Conservation (phyloP, 1,140 invertebrate genomes). For the Drosophila nigrodunni region DNA sequence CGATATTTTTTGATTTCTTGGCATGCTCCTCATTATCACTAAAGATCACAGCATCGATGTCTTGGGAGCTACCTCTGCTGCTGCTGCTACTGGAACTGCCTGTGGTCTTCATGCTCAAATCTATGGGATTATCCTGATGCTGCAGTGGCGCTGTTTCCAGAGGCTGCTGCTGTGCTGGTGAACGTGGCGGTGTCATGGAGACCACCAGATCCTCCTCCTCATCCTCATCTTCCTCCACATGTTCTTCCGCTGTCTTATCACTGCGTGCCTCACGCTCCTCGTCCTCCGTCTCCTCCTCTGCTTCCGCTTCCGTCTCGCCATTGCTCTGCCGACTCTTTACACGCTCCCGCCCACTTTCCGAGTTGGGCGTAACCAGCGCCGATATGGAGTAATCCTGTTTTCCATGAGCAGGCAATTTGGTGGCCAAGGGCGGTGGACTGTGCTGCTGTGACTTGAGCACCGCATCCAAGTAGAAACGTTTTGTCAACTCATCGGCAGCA, state of each 20-base stretch:
- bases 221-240: constrained; percentile 32
- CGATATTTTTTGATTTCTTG: constrained; percentile 51
- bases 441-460: constrained; percentile 88
- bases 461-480: constrained; percentile 90
- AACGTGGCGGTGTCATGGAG: constrained; percentile 83
- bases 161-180: constrained; percentile 50
- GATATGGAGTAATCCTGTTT: constrained; percentile 81
- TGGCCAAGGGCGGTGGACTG: constrained; percentile 64
- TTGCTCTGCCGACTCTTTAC: constrained; percentile 75
- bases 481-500: constrained; percentile 86
- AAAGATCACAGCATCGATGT: constrained; percentile 49
- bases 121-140: constrained; percentile 91
- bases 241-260: constrained; percentile 34
- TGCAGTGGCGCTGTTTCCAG: constrained; percentile 7
- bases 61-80: constrained; percentile 77
- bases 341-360: constrained; percentile 74
- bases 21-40: constrained; percentile 47
- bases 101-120: constrained; percentile 89
- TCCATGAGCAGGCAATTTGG: constrained; percentile 61
- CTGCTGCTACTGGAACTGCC: constrained; percentile 85
- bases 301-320: constrained; percentile 45
- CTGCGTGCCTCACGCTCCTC: constrained; percentile 39
- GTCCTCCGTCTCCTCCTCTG: constrained; percentile 11
- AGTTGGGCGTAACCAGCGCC: constrained; percentile 79
- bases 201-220: constrained; percentile 77